Evolutionary conservation across 2,888 invertebrate genomes (phyloP), one percentile per base, ranked within the genome.

Genomic region (Drosophila mayaguana): DNA sequence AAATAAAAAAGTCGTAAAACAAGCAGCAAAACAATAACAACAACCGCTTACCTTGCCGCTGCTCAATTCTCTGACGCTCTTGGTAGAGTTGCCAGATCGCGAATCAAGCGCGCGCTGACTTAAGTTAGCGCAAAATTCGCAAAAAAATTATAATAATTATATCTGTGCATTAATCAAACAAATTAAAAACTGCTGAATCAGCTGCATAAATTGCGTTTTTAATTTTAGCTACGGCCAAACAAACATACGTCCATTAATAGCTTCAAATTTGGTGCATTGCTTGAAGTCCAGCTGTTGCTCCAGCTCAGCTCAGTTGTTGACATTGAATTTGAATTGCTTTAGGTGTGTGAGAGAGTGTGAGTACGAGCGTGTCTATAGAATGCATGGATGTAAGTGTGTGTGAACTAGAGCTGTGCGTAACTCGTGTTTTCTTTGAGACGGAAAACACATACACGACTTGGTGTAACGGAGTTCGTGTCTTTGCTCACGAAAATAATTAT

Each of bases 311-410:
- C 62, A 56, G 61, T 63, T 78, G 79, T 80, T 80, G 80, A 80
- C 80, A 80, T 80, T 80, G 80, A 80, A 79, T 80, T 70, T 77
- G 45, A 65, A 68, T 74, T 69, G 63, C 55, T 64, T 45, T 16
- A 20, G 34, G 38, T 61, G 32, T 18, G 38, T 50, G 25, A 16
- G 51, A 32, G 40, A 56, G 55, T 48, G n/a, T 46, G 48, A 40
- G 43, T 48, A 14, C 40, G 43, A 34, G 43, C 43, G 22, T 62
- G 61, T 61, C 61, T 22, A 60, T 60, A 75, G 63, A 57, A 36
- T 66, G 16, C 46, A 14, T 28, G 34, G 46, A 22, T 32, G 38
- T 42, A 22, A 54, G 22, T 38, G 38, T 59, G 46, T 56, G 38
- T 38, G 38, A 12, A 12, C 25, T 43, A 56, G 56, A 43, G 56